Evolutionary conservation across 1,140 invertebrate species (phyloP), one percentile per base, ranked within the genome.

Genomic region (Euwallacea similis): DNA sequence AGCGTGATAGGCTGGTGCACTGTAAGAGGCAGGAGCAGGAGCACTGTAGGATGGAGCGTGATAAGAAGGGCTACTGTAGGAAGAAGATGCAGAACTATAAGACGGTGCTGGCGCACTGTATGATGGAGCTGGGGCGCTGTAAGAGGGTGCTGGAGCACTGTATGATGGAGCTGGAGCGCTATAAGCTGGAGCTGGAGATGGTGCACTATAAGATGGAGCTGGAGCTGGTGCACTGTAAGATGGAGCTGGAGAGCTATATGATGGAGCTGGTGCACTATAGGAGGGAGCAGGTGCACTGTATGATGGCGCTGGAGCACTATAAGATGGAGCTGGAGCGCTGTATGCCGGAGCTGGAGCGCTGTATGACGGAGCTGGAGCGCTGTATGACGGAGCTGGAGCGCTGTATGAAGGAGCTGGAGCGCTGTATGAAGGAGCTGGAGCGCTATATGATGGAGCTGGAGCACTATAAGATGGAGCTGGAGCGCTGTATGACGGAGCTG

Each of bases 121-220:
- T 41, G 13, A 33, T 54, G 74, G 62, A 16, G 74, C 67, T 63
- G 71, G 54, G 13, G 73, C 61, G 42, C 53, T 50, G 13, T 67
- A 73, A 50, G 71, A n/a, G n/a, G n/a, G n/a, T n/a, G n/a, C 7
- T 56, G 73, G 73, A 50, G 69, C 72, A 11, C 47, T 44, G 66
- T 53, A 60, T 63, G 60, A 10, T 56, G 65, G 53, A 10, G 74
- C 54, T 66, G 76, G 76, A 15, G 66, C 68, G 42, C 54, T 58
- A 16, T 66, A 68, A 10, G n/a, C 21, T 33, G 72, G 72, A 3
- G 70, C 60, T 21, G 69, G 15, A 8, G 61, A 63, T 65, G 74
- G 74, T 21, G 66, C 63, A 2, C n/a, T 55, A 53, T 66, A 66
- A 1, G 50, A 42, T 13, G 55, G 55, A 56, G 55, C 47, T 50